Evolutionary conservation across 2,797 vertebrate genomes (phyloP).

Genomic region (Varecia variegata): DNA sequence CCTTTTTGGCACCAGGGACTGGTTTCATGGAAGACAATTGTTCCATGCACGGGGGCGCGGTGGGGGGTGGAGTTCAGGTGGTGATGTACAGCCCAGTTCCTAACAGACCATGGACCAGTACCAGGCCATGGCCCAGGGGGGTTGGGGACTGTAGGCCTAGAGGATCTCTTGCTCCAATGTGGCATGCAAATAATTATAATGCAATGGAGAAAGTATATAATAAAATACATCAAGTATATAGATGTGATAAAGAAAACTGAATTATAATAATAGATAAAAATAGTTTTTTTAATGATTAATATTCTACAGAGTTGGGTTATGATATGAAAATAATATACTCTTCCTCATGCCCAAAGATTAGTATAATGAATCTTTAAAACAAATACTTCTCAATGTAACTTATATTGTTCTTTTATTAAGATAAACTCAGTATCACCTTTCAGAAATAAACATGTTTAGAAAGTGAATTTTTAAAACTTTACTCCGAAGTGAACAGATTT

Average conservation of each 20-base stretch:
- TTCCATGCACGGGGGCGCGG: no score
- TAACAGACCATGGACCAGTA: no score
- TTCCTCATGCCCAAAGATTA: not conserved
- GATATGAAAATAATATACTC: not conserved
- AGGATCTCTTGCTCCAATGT: not conserved
- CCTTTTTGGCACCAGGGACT: no score
- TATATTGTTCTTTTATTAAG: not conserved
- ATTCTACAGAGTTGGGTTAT: not conserved
- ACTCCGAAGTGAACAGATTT: conserved; percentile 45
- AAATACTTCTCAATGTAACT: conserved; percentile 31
- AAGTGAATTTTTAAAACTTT: conserved; percentile 47
- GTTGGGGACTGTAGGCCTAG: not conserved
- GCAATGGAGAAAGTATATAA: not conserved
- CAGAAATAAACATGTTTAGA: conserved; percentile 38
- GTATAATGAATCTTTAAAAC: not conserved
- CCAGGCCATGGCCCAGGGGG: no score
- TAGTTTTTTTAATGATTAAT: not conserved
- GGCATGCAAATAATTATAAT: not conserved
- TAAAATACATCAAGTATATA: not conserved
- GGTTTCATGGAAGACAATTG: no score
- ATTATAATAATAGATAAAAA: not conserved
- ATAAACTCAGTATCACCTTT: not conserved
- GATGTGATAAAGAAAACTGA: not conserved
- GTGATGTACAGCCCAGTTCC: no score
- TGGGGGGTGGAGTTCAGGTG: no score